Evolutionary conservation across 2,888 invertebrate genomes (phyloP), one percentile per base, ranked within the genome.

Genomic region (Agrochola circellaris): DNA sequence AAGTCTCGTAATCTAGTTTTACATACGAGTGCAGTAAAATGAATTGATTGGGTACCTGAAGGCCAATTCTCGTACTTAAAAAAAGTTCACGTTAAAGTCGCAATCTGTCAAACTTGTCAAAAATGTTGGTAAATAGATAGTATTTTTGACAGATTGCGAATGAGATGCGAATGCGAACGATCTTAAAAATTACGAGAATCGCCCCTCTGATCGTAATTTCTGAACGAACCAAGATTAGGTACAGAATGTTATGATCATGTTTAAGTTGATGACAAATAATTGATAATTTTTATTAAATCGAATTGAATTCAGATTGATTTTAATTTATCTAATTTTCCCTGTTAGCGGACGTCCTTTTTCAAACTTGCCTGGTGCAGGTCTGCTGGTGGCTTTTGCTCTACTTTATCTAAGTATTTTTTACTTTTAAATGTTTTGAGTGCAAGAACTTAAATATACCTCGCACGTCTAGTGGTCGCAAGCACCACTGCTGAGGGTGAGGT

Each of bases 1-100:
- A 42, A 51, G 56, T n/a, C 26, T 42, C 1, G n/a, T 56, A n/a
- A 68, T 58, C 51, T 23, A 20, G 34, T 68, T 83, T 45, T n/a
- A 42, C 51, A 30, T 11, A 30, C 30, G 9, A 51, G 6, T 30
- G n/a, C 30, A 54, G 26, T 58, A 17, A 75, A 54, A 58, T 79
- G 6, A 34, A 62, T 83, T 34, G 20, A 66, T 38, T 56, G 8
- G 7, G 8, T 20, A 26, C 26, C 7, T 7, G n/a, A n/a, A n/a
- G n/a, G n/a, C n/a, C n/a, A n/a, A n/a, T n/a, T n/a, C n/a, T n/a
- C n/a, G n/a, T n/a, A n/a, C n/a, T n/a, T n/a, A n/a, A n/a, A n/a
- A n/a, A n/a, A n/a, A n/a, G n/a, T n/a, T n/a, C n/a, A n/a, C n/a
- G n/a, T n/a, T n/a, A n/a, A n/a, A n/a, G n/a, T n/a, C n/a, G n/a